phyloP scores from a whole-genome alignment of 2,113 vertebrate genomes.

The Cebus imitator region DNA sequence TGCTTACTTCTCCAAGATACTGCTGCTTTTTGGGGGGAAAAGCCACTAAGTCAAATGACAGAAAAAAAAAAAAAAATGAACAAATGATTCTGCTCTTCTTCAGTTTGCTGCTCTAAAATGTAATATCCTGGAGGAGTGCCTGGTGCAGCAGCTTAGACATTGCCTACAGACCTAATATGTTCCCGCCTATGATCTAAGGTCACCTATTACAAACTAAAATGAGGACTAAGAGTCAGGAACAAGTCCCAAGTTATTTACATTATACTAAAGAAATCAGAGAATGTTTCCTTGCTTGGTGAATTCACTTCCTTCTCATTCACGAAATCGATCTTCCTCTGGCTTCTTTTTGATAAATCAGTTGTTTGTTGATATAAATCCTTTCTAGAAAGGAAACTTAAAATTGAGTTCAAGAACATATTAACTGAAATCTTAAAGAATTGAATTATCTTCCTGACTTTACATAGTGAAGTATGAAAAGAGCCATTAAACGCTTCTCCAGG shows the following conservation, averaged over 20 bases:
- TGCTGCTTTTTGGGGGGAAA: not conserved
- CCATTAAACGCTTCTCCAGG: not conserved
- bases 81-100: not conserved
- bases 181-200: not conserved
- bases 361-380: not conserved
- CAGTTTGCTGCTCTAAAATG: not conserved
- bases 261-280: conserved; percentile 15
- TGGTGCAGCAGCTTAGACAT: not conserved
- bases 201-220: not conserved
- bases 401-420: not conserved
- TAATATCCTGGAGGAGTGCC: not conserved
- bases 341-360: not conserved
- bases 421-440: not conserved
- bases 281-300: conserved; percentile 43
- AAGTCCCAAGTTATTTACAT: conserved; percentile 3
- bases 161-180: not conserved
- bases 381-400: conserved; percentile 43
- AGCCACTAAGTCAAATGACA: not conserved
- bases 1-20: not conserved
- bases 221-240: not conserved
- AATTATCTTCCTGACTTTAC: not conserved
- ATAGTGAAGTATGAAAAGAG: not conserved
- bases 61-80: not conserved
- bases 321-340: not conserved
- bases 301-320: conserved; percentile 34